Evolutionary conservation across 2,113 vertebrate genomes (phyloP).

Genomic region (Rostratula benghalensis): DNA sequence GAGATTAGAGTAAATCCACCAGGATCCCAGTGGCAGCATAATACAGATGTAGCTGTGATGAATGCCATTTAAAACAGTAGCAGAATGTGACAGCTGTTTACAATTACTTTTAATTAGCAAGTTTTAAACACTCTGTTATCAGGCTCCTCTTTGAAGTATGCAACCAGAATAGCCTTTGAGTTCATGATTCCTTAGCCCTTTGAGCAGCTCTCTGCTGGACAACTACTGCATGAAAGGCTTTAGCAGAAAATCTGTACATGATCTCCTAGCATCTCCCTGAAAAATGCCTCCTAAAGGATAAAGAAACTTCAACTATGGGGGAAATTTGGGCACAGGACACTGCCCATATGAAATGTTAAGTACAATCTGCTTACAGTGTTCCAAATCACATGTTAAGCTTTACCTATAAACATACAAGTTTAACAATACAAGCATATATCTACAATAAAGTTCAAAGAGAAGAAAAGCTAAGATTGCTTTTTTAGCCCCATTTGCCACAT

Average conservation of each 20-base stretch:
- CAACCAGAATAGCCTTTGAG: neutral
- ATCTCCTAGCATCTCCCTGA: neutral
- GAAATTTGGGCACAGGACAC: neutral
- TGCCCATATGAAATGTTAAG: neutral
- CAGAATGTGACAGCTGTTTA: conserved; percentile 61
- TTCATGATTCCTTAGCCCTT: neutral
- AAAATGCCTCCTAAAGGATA: conserved; percentile 1
- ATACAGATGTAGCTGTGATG: conserved; percentile 32
- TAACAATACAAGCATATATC: neutral
- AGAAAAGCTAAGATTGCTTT: neutral
- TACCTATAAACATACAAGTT: neutral
- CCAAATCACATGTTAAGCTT: neutral
- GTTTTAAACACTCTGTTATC: conserved; percentile 32
- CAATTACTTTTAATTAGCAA: conserved; percentile 68
- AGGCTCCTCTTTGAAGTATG: conserved; percentile 26
- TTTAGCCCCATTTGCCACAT: neutral
- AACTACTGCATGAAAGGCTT: neutral
- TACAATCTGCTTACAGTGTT: neutral
- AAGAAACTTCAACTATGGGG: neutral
- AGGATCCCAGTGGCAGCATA: conserved; percentile 29
- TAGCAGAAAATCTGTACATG: neutral
- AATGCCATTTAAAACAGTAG: conserved; percentile 61
- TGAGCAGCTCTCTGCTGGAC: neutral
- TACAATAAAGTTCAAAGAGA: neutral
- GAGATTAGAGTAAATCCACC: conserved; percentile 53